Evolutionary conservation across 2,113 vertebrate species (phyloP), one percentile per base, ranked within the genome.

Genomic region (Geothlypis trichas): DNA sequence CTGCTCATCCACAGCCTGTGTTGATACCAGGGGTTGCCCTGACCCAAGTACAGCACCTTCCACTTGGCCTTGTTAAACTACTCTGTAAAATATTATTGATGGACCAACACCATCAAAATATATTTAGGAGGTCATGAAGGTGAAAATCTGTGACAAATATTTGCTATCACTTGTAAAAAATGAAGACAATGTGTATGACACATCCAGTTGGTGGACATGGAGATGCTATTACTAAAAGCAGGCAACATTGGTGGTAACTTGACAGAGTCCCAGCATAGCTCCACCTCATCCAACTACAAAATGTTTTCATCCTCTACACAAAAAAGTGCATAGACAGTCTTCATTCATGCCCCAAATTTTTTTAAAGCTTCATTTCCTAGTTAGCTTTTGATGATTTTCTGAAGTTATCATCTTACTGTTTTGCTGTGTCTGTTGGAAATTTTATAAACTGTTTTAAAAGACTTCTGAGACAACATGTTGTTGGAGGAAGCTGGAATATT

Each of bases 401-500:
- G 28, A 82, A 75, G 26, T 79, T 89, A 58, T 57, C 78, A 85
- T 42, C 54, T 74, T 76, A 62, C 28, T 88, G 78, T 55, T 89
- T 80, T 94, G 91, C 72, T 95, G 12, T 91, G 78, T 93, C 91
- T 95, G 31, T 59, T 74, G 84, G 75, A 93, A 80, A 92, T 93
- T 88, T 85, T 89, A 93, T 95, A 96, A 96, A 93, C 93, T 94
- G 26, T 87, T 87, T 83, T 47, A 74, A 96, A 95, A 96, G 74
- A 85, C 82, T 83, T 94, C 93, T 91, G 75, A 87, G 90, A 58
- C n/a, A 0, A 51, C 75, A 62, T 20, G 67, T 72, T 67, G 47
- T 26, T 91, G 84, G 57, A 97, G 95, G 95, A 95, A 95, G 71
- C 75, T 13, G 31, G 35, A 95, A 96, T 95, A 94, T 96, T 96